Evolutionary conservation across 2,113 vertebrate genomes (phyloP).

Genomic region (Ploceus nigricollis): DNA sequence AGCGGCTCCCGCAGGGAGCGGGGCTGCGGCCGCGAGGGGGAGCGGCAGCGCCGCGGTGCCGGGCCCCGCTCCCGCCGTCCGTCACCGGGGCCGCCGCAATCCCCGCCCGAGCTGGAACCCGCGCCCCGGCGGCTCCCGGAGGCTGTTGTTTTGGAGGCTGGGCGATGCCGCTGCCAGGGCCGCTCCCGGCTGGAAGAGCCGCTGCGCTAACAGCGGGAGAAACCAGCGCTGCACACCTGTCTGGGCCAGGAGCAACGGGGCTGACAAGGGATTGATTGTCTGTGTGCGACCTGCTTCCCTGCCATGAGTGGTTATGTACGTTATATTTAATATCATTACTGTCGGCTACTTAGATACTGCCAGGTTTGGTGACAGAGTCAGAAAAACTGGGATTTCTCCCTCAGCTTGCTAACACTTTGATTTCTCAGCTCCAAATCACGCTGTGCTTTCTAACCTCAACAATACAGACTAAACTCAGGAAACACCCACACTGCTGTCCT

Average conservation of each 20-base stretch:
- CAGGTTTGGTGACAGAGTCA: not conserved
- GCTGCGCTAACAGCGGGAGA: accelerated
- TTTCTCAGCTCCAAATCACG: not conserved
- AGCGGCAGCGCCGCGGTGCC: not conserved
- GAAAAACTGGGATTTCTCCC: not conserved
- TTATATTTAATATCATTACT: not conserved
- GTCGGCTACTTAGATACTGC: not conserved
- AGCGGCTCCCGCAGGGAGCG: accelerated
- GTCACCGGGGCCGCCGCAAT: accelerated
- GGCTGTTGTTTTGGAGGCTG: accelerated
- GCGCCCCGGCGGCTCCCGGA: accelerated
- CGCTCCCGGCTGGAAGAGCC: not conserved
- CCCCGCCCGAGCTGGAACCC: accelerated
- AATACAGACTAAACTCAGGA: not conserved
- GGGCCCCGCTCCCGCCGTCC: too few species aligned
- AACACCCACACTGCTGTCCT: not conserved
- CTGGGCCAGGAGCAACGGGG: not conserved
- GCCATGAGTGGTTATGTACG: accelerated
- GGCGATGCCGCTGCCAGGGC: accelerated
- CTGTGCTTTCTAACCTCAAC: not conserved
- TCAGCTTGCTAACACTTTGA: not conserved
- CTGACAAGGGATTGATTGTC: not conserved
- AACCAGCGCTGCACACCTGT: accelerated
- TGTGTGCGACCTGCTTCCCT: not conserved
- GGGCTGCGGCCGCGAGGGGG: not conserved